Base-by-base conservation (phyloP, 2,113 vertebrate species). In the Morone chrysops region DNA sequence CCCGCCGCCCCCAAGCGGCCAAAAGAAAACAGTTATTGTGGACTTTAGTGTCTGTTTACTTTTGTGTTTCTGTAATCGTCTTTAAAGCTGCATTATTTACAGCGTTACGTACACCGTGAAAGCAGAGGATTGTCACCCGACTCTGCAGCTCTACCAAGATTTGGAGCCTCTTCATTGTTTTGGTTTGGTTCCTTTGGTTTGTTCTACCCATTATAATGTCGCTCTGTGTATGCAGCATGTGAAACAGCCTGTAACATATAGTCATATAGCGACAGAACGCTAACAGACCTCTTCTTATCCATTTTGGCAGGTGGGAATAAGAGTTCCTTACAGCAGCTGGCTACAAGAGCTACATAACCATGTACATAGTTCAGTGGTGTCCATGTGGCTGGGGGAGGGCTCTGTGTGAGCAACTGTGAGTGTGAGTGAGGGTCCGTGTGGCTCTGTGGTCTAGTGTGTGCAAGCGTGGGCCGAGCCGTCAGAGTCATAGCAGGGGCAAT, bases 351-450 rank as follows among this genome's bases (percentile, higher is more conserved):
- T 77, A 14, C 53, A 83, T 70, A 80, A 76, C 36, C 36, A 59
- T 78, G 72, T 65, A 51, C 84, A 89, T 79, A 74, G 74, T 76
- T 83, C 65, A 78, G 60, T 43, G 54, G 54, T 86, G 81, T 86
- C 82, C 82, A 85, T 88, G 82, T 68, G 78, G 60, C 56, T 41
- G 66, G 82, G 85, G 75, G 73, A 76, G 76, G 81, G 72, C 18
- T 84, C 61, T 40, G 45, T 75, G 54, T 51, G 69, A 75, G 72
- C 78, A 72, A 78, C 83, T 82, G 78, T 75, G 78, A 31, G 31
- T 31, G 31, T 31, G 2, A 80, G 57, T 56, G 43, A 81, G 73
- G 70, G 78, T 76, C 80, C 70, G 75, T 91, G 88, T 83, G 86
- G 71, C 65, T 20, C 31, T 38, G 41, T n/a, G 57, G 41, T 10